Conservation (phyloP, 23 tunicate species). For the Trididemnum miniatum region DNA sequence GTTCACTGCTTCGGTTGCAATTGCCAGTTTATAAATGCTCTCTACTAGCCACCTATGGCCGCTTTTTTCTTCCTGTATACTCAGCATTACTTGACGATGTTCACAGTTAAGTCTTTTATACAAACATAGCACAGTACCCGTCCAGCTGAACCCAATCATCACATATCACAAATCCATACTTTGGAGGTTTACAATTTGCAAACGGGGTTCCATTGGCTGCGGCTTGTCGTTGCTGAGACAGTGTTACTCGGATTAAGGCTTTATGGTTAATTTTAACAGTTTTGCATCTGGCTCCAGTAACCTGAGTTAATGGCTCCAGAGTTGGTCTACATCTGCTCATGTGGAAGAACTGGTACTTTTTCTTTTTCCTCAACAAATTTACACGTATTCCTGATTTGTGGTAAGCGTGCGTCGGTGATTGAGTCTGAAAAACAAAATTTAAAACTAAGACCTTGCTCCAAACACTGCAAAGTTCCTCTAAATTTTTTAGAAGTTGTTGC, state of each 20-base stretch:
- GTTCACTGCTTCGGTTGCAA: too few relatives aligned
- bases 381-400: not conserved
- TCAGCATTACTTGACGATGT: too few relatives aligned
- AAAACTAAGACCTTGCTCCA: too few relatives aligned
- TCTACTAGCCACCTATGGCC: too few relatives aligned
- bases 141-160: not conserved
- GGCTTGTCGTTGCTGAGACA: not conserved
- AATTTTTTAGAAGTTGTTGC: too few relatives aligned
- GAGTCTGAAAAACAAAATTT: too few relatives aligned
- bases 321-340: not conserved
- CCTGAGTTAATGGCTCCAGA: not conserved
- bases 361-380: not conserved
- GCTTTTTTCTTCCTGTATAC: too few relatives aligned
- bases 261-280: not conserved
- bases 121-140: not conserved
- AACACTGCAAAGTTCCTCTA: too few relatives aligned
- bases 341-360: not conserved
- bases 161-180: not conserved
- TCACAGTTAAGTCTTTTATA: too few relatives aligned
- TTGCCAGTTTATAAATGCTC: too few relatives aligned
- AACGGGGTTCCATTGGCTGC: too few relatives aligned
- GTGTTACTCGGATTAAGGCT: not conserved
- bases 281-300: not conserved
- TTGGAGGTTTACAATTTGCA: not conserved
- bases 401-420: not conserved